A percentile compares a stretch with the other conserved stretches of the same genome.
These are phyloP conservation scores for Mus musculus DNA, from an alignment of 2,113 vertebrate genomes.

Conservation along the genomic window GRCm39 chr5:57773001-57773500, in stretches of 20 bases:
- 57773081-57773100: background rate
- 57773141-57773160: conserved; percentile 30
- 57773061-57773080: background rate
- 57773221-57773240: conserved; percentile 39
- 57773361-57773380: background rate
- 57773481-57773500: conserved; percentile 27
- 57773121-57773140: conserved; percentile 12
- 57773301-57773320: conserved; percentile 47
- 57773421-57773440: background rate
- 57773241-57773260: conserved; percentile 55
- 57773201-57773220: background rate
- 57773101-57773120: background rate
- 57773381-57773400: conserved; percentile 23
- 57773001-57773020: background rate
- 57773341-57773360: conserved; percentile 42
- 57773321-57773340: background rate
- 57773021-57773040: conserved; percentile 26
- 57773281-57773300: background rate
- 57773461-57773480: conserved; percentile 51
- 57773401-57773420: conserved; percentile 45
- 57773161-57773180: conserved; percentile 2
- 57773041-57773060: background rate
- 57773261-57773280: conserved; percentile 19
- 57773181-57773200: background rate
- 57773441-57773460: conserved; percentile 55